These are phyloP conservation scores for Prenolepis imparis DNA, from an alignment of 2,888 invertebrate genomes.

Conservation along the genomic window DNA sequence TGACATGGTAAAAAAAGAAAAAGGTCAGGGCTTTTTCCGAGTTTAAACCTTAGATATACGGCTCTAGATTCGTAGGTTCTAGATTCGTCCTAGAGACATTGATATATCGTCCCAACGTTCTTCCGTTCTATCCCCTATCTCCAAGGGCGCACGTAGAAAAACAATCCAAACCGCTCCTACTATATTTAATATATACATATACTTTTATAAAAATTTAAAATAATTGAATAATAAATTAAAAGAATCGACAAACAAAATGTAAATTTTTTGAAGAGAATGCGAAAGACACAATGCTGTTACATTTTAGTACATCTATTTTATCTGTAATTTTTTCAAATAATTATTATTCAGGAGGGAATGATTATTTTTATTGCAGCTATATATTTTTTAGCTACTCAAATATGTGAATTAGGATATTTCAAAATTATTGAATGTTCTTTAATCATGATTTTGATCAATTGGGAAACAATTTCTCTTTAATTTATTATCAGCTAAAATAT, in stretches of 20 bases:
- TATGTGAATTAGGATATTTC: too few relatives aligned
- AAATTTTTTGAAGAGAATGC: neutral
- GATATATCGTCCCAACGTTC: slow-evolving; percentile 45
- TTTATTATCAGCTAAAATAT: too few relatives aligned
- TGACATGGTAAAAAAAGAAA: slow-evolving; percentile 28
- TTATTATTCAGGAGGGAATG: too few relatives aligned
- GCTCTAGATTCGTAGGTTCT: slow-evolving; percentile 34
- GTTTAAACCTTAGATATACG: slow-evolving; percentile 39
- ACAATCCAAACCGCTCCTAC: slow-evolving; percentile 1
- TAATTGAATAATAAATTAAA: neutral
- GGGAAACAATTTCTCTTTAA: too few relatives aligned
- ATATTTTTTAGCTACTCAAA: too few relatives aligned
- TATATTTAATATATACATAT: slow-evolving; percentile 2
- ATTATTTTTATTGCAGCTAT: too few relatives aligned
- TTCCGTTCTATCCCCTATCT: slow-evolving; percentile 4
- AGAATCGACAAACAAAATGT: neutral
- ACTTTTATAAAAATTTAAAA: slow-evolving; percentile 24
- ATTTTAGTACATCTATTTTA: too few relatives aligned
- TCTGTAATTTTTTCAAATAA: too few relatives aligned
- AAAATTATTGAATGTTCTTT: too few relatives aligned
- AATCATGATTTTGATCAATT: too few relatives aligned
- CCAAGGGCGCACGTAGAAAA: slow-evolving; percentile 28
- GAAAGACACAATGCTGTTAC: neutral
- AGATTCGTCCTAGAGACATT: slow-evolving; percentile 31
- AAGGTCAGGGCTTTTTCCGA: slow-evolving; percentile 43